Base-by-base conservation (phyloP, 2,797 vertebrate species). In the Pogonophryne albipinna region DNA sequence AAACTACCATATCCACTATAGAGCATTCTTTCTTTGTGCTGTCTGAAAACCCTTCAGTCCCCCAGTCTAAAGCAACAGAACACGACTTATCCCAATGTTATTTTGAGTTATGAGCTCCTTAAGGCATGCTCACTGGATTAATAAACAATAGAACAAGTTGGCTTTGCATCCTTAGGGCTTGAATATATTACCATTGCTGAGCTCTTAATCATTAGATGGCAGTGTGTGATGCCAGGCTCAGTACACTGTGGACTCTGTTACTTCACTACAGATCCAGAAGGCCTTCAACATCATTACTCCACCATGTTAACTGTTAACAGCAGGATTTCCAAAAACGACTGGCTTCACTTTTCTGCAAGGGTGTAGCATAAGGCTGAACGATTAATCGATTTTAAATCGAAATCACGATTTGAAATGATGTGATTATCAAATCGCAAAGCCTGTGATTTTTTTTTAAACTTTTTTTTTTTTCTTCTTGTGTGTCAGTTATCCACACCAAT, bases 101-200 rank as follows among this genome's bases (percentile, higher is more conserved):
- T 41, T 58, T n/a, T 17, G 15, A 45, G 45, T n/a, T 19, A 7
- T 20, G 58, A 27, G 38, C 9, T 10, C 41, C 56, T 73, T 23
- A 41, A n/a, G 53, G 41, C 38, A 10, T 23, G 42, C 7, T 14
- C 20, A 56, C 42, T 42, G 56, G 74, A 64, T 71, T 74, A 64
- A 55, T 56, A 38, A 57, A 38, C 27, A 6, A 10, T 2, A 17
- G 15, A 58, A 69, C 51, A 74, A 73, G 19, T 34, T 42, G 56
- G 50, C 38, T 55, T 74, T 78, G 63, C 62, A 52, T 67, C 63
- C 42, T 16, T 16, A 9, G 55, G 34, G 13, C 53, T 56, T 65
- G 15, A 13, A 20, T 45, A 27, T 66, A 55, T 65, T 12, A 64
- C 46, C 27, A 52, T 50, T 60, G 59, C 58, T 59, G 69, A 60